phyloP scores from a whole-genome alignment of 2,888 invertebrate species.

The Drosophila macrospina region DNA sequence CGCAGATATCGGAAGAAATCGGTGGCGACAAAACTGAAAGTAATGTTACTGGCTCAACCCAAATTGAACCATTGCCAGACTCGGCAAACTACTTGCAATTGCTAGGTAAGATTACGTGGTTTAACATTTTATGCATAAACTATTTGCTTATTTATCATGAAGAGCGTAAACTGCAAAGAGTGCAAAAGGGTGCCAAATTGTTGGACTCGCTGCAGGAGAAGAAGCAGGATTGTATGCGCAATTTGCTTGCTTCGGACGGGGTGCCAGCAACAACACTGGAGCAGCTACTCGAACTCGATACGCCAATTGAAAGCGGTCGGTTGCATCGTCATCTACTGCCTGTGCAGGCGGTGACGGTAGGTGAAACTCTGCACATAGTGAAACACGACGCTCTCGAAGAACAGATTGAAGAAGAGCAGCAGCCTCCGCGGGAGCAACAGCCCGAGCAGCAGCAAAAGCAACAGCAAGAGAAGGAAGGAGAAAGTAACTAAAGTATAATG shows the following conservation, averaged over 20 bases:
- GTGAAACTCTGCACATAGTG: conserved; percentile 86
- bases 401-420: conserved; percentile 47
- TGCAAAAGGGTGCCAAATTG: conserved; percentile 86
- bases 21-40: conserved; percentile 22
- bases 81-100: conserved; percentile 86
- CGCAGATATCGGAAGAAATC: conserved; percentile 8
- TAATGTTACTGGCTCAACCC: conserved; percentile 42
- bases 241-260: conserved; percentile 84
- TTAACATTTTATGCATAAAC: neutral
- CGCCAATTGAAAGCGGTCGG: conserved; percentile 84
- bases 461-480: conserved; percentile 1
- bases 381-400: conserved; percentile 86
- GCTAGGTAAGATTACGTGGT: conserved; percentile 87
- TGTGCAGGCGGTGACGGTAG: conserved; percentile 86
- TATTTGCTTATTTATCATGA: neutral
- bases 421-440: neutral
- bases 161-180: conserved; percentile 86
- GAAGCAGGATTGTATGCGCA: conserved; percentile 86
- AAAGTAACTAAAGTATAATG: conserved; percentile 69
- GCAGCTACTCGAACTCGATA: conserved; percentile 83
- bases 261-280: conserved; percentile 52
- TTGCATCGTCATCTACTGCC: conserved; percentile 86
- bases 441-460: neutral
- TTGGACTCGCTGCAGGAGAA: conserved; percentile 86
- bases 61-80: conserved; percentile 85